These are phyloP conservation scores for Myiozetetes cayanensis DNA, from an alignment of 2,113 vertebrate genomes.

Conservation along the genomic window DNA sequence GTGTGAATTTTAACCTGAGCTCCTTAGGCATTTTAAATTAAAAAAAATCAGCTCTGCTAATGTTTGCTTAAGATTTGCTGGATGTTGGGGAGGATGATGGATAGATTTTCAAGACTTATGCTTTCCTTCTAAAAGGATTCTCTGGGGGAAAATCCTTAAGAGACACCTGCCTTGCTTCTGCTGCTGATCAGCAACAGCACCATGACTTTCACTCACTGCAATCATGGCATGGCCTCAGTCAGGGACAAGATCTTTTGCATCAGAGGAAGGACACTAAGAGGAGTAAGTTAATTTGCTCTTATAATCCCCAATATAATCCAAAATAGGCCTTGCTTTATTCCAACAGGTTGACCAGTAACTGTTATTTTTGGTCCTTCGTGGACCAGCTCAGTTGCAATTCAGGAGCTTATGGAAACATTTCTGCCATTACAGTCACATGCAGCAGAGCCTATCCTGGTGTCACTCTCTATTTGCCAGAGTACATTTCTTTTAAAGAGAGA, in stretches of 20 bases:
- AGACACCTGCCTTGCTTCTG: constrained; percentile 40
- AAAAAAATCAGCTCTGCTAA: neutral
- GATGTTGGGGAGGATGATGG: neutral
- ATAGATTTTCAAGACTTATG: neutral
- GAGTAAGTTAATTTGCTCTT: constrained; percentile 23
- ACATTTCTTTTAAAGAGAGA: neutral
- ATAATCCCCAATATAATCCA: neutral
- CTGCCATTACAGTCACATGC: rapidly evolving
- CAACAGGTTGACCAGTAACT: neutral
- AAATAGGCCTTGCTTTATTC: neutral
- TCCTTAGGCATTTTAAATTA: neutral
- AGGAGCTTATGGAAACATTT: neutral
- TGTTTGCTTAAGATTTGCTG: neutral
- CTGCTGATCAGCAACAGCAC: constrained; percentile 45
- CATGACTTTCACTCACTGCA: constrained; percentile 52
- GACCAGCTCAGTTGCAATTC: neutral
- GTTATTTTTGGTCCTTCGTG: neutral
- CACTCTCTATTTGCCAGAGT: neutral
- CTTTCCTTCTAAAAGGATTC: constrained; percentile 42
- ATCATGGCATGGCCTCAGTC: constrained; percentile 56
- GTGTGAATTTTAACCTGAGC: neutral
- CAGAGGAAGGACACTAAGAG: constrained; percentile 55
- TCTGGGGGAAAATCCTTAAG: constrained; percentile 31
- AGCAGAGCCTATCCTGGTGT: neutral
- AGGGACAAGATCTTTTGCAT: constrained; percentile 60